phyloP scores from a whole-genome alignment of 2,113 vertebrate genomes.

The Hippolais icterina region DNA sequence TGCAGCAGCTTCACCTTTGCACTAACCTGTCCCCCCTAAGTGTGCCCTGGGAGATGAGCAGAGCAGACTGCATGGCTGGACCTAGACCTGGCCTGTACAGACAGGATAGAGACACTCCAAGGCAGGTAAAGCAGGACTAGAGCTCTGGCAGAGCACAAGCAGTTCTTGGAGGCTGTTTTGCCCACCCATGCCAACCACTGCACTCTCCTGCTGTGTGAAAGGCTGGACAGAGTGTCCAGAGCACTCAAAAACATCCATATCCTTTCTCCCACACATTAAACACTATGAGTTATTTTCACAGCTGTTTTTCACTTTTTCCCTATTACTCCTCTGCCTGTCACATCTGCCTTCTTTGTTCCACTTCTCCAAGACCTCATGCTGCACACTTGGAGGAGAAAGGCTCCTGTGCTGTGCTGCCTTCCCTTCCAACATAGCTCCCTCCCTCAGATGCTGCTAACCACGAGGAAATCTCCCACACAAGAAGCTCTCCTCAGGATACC shows the following conservation, averaged over 20 bases:
- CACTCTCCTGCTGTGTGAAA: neutral
- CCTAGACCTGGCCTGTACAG: neutral
- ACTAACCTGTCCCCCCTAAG: neutral
- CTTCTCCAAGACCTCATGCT: neutral
- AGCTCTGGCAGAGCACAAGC: neutral
- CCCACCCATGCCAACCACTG: neutral
- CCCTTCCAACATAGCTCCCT: neutral
- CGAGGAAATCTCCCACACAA: accelerated
- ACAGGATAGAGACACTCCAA: neutral
- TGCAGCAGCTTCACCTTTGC: neutral
- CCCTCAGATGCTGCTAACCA: neutral
- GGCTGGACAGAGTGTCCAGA: neutral
- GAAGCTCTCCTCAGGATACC: neutral
- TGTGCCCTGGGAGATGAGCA: neutral
- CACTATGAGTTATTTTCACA: neutral
- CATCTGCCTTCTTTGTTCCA: neutral
- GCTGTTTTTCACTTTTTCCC: neutral
- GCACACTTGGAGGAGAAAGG: neutral
- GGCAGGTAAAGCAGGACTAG: neutral
- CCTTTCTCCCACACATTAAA: neutral
- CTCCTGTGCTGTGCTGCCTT: neutral
- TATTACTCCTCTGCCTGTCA: neutral
- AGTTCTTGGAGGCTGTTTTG: neutral
- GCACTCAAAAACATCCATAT: neutral
- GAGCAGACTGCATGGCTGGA: neutral